phyloP scores from a whole-genome alignment of 2,888 invertebrate species.

The Agriopis leucophaearia region DNA sequence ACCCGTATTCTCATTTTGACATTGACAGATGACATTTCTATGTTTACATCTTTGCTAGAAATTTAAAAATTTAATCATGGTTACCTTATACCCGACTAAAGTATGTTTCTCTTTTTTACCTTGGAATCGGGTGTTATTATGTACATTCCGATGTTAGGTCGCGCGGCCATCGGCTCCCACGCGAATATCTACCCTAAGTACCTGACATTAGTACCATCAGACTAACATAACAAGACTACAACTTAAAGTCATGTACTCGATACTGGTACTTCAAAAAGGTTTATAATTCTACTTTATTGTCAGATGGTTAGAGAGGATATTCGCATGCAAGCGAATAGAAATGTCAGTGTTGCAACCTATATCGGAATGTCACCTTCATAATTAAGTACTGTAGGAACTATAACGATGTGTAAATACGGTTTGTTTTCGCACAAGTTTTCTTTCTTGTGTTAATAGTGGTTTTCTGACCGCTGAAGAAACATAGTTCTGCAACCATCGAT shows the following conservation, averaged over 20 bases:
- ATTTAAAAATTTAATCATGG: too few species aligned
- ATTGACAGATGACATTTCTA: too few species aligned
- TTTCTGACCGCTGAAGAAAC: too few species aligned
- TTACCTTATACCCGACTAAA: too few species aligned
- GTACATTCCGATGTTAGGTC: background rate
- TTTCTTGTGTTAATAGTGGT: constrained; percentile 1
- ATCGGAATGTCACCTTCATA: background rate
- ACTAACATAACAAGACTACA: too few species aligned
- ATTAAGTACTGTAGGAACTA: background rate
- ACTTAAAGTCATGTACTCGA: too few species aligned
- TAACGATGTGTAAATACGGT: background rate
- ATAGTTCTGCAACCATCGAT: too few species aligned
- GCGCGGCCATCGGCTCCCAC: background rate
- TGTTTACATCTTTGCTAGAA: too few species aligned
- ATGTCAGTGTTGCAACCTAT: background rate
- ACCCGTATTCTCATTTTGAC: too few species aligned
- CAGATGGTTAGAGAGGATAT: too few species aligned
- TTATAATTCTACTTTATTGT: background rate
- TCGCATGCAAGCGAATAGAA: background rate
- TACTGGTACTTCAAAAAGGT: too few species aligned
- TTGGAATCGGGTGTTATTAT: background rate
- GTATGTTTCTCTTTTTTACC: background rate
- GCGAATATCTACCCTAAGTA: background rate
- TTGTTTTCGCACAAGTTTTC: background rate
- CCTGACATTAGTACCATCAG: background rate